Percentiles rank a stretch among this genome's conserved stretches.
Evolutionary conservation across 1,140 invertebrate genomes (phyloP).

Genomic region (Pogonus chalceus): DNA sequence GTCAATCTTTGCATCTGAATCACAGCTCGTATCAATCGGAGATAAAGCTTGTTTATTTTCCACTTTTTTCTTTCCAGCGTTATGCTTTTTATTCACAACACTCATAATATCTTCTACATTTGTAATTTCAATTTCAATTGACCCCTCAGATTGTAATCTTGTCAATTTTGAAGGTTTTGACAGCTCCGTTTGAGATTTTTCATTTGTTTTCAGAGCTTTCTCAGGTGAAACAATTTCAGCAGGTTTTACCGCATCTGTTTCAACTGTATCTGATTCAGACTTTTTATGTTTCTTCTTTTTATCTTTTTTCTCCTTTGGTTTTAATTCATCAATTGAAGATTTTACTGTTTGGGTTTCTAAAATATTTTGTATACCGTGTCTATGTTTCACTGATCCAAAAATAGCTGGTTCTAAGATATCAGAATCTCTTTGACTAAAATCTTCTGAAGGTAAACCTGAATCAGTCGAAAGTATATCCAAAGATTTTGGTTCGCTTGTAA

Average conservation of each 20-base stretch:
- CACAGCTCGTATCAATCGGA: background rate
- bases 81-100: background rate
- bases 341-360: conserved; percentile 14
- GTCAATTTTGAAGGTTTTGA: background rate
- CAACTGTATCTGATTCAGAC: conserved; percentile 1
- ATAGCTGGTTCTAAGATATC: conserved; percentile 28
- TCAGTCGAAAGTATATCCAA: conserved; percentile 8
- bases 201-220: background rate
- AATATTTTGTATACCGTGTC: conserved; percentile 15
- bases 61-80: background rate
- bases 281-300: conserved; percentile 9
- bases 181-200: background rate
- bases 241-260: conserved; percentile 9
- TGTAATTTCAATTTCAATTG: background rate
- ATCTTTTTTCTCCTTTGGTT: conserved; percentile 12
- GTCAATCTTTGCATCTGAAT: background rate
- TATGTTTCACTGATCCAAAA: conserved; percentile 33
- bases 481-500: conserved; percentile 1
- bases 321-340: background rate
- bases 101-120: conserved; percentile 5
- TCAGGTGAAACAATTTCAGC: no score
- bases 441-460: conserved; percentile 2
- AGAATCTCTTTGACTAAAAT: background rate
- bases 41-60: background rate
- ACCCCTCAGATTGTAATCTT: background rate